Conservation (phyloP, 2,113 vertebrate species). For the Corythornis cristatus region DNA sequence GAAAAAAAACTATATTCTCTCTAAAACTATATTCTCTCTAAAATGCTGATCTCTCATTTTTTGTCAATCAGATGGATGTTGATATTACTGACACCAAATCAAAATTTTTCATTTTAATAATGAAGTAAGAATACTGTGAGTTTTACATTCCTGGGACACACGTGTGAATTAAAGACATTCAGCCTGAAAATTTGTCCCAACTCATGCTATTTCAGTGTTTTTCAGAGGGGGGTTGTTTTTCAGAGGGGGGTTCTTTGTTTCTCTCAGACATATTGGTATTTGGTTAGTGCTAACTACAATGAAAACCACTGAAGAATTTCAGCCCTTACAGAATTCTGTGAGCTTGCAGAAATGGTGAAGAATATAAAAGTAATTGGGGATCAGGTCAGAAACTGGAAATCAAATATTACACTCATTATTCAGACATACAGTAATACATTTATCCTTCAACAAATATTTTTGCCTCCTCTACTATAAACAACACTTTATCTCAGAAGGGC, state of each 20-base stretch:
- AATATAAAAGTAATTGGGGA: not conserved
- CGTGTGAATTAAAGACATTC: not conserved
- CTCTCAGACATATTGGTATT: conserved; percentile 29
- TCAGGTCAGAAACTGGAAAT: not conserved
- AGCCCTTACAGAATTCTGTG: not conserved
- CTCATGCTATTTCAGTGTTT: not conserved
- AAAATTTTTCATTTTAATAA: not conserved
- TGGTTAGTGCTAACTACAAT: not conserved
- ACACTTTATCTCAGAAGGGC: not conserved
- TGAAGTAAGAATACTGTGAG: not conserved
- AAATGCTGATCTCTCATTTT: not conserved
- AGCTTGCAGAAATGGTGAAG: not conserved
- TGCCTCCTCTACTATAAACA: not conserved
- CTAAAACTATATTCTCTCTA: not conserved
- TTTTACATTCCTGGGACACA: not conserved
- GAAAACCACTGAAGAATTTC: not conserved
- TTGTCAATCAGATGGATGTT: not conserved
- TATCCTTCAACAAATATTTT: conserved; percentile 4
- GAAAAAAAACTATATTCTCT: not conserved
- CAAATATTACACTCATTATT: not conserved
- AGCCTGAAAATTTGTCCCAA: not conserved
- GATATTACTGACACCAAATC: not conserved
- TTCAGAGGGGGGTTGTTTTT: conserved; percentile 1
- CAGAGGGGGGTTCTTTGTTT: not conserved
- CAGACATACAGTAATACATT: not conserved